phyloP scores from a whole-genome alignment of 2,113 vertebrate species.

The Ochotona princeps region DNA sequence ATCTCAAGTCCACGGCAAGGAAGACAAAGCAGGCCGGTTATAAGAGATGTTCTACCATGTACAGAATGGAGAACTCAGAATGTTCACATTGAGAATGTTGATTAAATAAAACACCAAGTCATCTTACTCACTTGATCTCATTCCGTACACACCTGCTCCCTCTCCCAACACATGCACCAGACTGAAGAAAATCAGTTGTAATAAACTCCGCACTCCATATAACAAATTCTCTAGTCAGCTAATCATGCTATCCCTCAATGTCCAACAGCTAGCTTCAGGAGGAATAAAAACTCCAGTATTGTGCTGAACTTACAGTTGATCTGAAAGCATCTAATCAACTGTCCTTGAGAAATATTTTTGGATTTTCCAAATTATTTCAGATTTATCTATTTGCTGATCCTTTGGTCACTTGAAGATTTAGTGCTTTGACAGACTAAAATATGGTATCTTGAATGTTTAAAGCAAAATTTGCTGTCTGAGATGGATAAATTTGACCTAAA shows the following conservation, averaged over 20 bases:
- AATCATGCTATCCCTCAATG: neutral
- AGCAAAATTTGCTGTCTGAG: neutral
- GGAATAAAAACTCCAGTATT: neutral
- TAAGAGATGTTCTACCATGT: neutral
- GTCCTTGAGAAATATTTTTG: neutral
- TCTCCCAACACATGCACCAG: neutral
- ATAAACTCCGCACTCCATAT: neutral
- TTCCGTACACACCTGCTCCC: neutral
- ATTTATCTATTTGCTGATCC: neutral
- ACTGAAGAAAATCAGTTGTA: neutral
- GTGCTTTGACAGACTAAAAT: neutral
- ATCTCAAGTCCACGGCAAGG: neutral
- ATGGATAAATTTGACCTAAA: neutral
- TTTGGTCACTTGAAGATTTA: neutral
- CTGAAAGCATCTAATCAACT: neutral
- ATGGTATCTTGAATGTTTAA: accelerated
- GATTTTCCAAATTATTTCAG: neutral
- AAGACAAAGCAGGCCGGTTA: neutral
- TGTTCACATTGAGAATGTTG: neutral
- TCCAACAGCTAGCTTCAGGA: neutral
- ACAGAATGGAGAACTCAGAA: neutral
- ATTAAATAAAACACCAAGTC: neutral
- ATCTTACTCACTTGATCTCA: neutral
- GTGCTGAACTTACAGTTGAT: neutral
- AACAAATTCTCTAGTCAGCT: neutral